Conservation (phyloP, 2,113 vertebrate species). For the Psettodes erumei region DNA sequence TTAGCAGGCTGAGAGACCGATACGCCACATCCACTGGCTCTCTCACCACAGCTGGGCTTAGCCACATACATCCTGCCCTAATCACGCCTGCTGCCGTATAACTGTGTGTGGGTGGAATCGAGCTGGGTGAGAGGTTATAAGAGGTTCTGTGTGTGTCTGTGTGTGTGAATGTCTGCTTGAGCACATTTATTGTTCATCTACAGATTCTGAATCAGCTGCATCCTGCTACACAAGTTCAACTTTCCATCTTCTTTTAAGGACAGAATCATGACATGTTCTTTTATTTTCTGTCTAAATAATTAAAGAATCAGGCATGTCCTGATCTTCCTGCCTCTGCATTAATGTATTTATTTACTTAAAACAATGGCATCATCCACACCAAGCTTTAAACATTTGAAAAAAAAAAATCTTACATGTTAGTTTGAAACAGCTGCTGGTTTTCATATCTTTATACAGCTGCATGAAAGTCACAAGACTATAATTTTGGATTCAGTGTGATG, state of each 20-base stretch:
- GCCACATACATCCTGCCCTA: slow-evolving; percentile 50
- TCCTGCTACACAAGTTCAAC: neutral
- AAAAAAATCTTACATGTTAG: neutral
- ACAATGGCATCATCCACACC: neutral
- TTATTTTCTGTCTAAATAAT: slow-evolving; percentile 25
- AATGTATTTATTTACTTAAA: neutral
- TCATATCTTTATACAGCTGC: neutral
- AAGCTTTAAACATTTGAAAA: neutral
- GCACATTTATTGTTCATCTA: slow-evolving; percentile 30
- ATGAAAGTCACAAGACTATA: neutral
- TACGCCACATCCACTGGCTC: slow-evolving; percentile 54
- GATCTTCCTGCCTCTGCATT: neutral
- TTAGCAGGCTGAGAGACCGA: slow-evolving; percentile 53
- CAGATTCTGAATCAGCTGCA: neutral
- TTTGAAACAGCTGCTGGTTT: neutral
- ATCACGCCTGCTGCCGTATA: slow-evolving; percentile 45
- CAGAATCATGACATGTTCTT: neutral
- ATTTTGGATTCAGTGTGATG: neutral
- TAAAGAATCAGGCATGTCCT: slow-evolving; percentile 1
- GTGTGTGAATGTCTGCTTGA: slow-evolving; percentile 17
- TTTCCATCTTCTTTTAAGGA: slow-evolving; percentile 2
- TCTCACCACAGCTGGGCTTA: slow-evolving; percentile 55
- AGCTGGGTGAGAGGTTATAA: slow-evolving; percentile 30
- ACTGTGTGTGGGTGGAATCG: slow-evolving; percentile 25
- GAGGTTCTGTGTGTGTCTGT: slow-evolving; percentile 12